phyloP scores from a whole-genome alignment of 2,888 invertebrate genomes.

The Heliconius cydno region DNA sequence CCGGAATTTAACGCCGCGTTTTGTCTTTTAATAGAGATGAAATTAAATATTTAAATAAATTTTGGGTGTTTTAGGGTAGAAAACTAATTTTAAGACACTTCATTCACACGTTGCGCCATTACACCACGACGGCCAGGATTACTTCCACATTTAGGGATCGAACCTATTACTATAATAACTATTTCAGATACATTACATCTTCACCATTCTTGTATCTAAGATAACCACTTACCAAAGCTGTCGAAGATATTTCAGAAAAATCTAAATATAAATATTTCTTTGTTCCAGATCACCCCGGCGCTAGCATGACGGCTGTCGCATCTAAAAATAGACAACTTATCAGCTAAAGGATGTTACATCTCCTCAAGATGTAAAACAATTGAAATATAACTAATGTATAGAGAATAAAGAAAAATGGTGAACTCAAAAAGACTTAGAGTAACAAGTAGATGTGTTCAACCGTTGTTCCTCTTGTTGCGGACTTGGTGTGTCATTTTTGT shows the following conservation, averaged over 20 bases:
- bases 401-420: constrained; percentile 37
- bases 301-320: constrained; percentile 66
- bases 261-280: constrained; percentile 45
- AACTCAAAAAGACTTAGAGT: constrained; percentile 55
- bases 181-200: neutral
- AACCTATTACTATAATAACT: neutral
- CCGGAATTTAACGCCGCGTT: no score
- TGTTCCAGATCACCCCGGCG: constrained; percentile 64
- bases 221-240: neutral
- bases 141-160: neutral
- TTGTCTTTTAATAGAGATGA: no score
- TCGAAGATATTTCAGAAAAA: neutral
- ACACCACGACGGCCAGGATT: no score
- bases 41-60: no score
- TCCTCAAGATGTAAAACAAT: constrained; percentile 70
- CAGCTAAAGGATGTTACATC: constrained; percentile 62
- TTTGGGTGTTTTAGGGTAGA: no score
- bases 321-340: constrained; percentile 57
- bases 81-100: no score
- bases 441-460: constrained; percentile 70
- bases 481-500: constrained; percentile 61
- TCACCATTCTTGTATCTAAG: neutral
- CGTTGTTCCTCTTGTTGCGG: constrained; percentile 73
- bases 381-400: constrained; percentile 21
- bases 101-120: no score